A percentile compares a stretch with the other conserved stretches of the same genome.
phyloP scores from a whole-genome alignment of 2,797 vertebrate species.

The Poecilia wingei region DNA sequence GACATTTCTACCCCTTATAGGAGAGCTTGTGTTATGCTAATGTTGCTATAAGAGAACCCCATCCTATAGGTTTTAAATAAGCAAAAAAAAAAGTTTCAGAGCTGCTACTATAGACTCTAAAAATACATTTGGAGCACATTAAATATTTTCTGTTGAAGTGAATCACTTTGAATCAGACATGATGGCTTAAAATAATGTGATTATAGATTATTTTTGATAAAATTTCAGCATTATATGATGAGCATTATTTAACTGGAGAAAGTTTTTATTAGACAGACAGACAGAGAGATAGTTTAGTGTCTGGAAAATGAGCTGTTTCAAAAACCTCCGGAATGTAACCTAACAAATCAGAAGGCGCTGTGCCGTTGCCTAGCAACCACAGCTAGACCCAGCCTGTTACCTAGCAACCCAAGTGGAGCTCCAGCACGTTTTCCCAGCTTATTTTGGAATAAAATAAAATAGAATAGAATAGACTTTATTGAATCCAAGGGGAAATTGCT shows the following conservation, averaged over 20 bases:
- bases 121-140: neutral
- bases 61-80: conserved; percentile 10
- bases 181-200: neutral
- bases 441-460: too few relatives aligned
- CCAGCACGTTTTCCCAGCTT: too few relatives aligned
- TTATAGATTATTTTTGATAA: neutral
- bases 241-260: neutral
- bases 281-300: too few relatives aligned
- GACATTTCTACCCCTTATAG: conserved; percentile 1
- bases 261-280: too few relatives aligned
- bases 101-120: neutral
- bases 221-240: neutral
- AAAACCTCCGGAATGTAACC: too few relatives aligned
- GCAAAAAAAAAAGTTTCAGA: conserved; percentile 6
- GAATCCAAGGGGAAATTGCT: too few relatives aligned
- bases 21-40: conserved; percentile 20
- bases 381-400: too few relatives aligned
- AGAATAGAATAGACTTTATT: too few relatives aligned
- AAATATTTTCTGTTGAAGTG: neutral
- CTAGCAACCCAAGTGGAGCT: too few relatives aligned
- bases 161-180: neutral
- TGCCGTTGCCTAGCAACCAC: too few relatives aligned
- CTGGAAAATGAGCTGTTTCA: too few relatives aligned
- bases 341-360: too few relatives aligned
- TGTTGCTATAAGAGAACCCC: conserved; percentile 7